Base-by-base conservation (phyloP, 1,140 invertebrate genomes). In the Caerostris darwini region DNA sequence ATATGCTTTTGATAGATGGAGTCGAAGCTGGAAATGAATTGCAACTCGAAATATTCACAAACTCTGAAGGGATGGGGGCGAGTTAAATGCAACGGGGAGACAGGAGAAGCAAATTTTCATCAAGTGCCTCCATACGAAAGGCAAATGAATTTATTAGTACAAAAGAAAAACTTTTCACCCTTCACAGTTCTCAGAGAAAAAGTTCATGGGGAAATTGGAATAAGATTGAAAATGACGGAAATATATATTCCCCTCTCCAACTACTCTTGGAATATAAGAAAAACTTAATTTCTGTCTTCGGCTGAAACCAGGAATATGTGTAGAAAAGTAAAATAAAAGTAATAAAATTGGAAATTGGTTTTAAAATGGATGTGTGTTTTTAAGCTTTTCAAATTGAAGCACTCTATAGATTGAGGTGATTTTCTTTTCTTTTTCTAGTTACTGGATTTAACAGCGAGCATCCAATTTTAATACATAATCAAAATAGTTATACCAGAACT, bases 131-230 rank as follows among this genome's bases (percentile, higher is more conserved):
- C 59, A 5, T 64, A 64, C 61, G 50, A 85, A 88, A 88, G 86
- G 58, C 58, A 88, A 88, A 88, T 64, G 61, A 88, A 88, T 88
- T 88, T 88, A 88, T 88, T 88, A 88, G 86, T 14, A 64, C 5
- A 54, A 67, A 67, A 88, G 50, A 67, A 67, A 88, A 88, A 88
- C 61, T 88, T 88, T 58, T 14, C 61, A 67, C 86, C 57, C 67
- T 88, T 88, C 53, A 54, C 14, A 85, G 82, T 85, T 85, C 82
- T n/a, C 14, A 57, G 57, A 57, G 57, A 85, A 85, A 58, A 85
- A 85, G 57, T 58, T 58, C 82, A 34, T n/a, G 57, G 8, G 82
- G 57, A 85, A 85, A 85, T 56, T 56, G 82, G 54, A 56, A 57
- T 85, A 57, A 56, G 54, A 57, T 58, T 85, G 71, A 77, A 77